These are phyloP conservation scores for Sprattus sprattus DNA, from an alignment of 2,113 vertebrate genomes.

Conservation along the genomic window DNA sequence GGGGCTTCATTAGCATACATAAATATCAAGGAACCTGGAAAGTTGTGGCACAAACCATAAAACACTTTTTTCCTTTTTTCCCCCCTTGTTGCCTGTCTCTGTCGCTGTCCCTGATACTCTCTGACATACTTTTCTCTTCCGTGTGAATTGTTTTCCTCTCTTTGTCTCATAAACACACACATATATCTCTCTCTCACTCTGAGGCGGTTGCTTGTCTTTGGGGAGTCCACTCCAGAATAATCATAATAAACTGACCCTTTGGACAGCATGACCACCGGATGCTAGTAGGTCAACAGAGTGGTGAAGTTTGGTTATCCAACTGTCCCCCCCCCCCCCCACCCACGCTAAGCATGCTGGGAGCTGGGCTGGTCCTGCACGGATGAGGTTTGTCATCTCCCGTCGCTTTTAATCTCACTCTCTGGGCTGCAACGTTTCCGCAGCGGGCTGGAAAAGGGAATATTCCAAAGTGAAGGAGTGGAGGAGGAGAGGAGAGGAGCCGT, in stretches of 20 bases:
- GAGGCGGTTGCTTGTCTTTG: no score
- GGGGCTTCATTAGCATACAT: conserved; percentile 31
- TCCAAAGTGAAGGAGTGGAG: not conserved
- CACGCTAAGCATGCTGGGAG: not conserved
- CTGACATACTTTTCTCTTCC: not conserved
- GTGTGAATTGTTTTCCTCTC: not conserved
- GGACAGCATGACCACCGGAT: no score
- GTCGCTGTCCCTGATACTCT: not conserved
- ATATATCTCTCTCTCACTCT: no score
- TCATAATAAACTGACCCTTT: no score
- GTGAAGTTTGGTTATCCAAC: not conserved
- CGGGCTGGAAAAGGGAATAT: not conserved
- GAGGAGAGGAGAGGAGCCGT: not conserved
- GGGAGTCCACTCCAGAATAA: no score
- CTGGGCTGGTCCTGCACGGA: not conserved
- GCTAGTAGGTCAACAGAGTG: no score
- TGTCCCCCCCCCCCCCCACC: not conserved
- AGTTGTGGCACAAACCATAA: not conserved
- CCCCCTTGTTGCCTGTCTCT: no score
- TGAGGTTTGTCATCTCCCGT: not conserved
- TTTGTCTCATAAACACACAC: not conserved
- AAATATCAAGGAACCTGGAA: conserved; percentile 18
- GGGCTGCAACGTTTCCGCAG: not conserved
- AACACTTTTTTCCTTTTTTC: not conserved
- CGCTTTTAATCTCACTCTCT: not conserved